Conservation (phyloP, 1,140 invertebrate species). For the Tetramorium alpestre region DNA sequence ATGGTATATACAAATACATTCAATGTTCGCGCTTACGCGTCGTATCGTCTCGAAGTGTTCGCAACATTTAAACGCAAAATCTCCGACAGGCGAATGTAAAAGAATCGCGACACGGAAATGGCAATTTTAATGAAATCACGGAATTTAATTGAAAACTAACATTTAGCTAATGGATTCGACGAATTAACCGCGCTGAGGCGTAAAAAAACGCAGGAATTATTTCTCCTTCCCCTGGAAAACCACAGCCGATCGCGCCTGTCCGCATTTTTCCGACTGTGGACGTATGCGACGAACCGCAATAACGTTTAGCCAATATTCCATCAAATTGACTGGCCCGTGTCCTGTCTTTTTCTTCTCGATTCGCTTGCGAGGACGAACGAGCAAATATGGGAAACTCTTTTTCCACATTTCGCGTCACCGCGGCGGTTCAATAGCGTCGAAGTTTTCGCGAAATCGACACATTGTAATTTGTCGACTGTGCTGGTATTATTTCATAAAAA, state of each 20-base stretch:
- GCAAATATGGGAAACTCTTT: conserved; percentile 28
- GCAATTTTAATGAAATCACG: conserved; percentile 44
- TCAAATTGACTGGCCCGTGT: conserved; percentile 48
- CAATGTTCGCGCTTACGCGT: neutral
- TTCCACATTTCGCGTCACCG: conserved; percentile 24
- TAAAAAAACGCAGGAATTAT: conserved; percentile 54
- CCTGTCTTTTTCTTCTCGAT: conserved; percentile 27
- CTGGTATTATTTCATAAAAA: neutral
- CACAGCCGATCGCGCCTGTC: conserved; percentile 2
- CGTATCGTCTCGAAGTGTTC: neutral
- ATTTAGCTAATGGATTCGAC: conserved; percentile 56
- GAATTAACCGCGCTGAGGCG: conserved; percentile 52
- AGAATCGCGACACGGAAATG: neutral
- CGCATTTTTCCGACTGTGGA: conserved; percentile 57
- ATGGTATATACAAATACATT: neutral
- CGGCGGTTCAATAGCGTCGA: conserved; percentile 9
- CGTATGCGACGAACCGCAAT: conserved; percentile 69
- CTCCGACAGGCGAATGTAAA: neutral
- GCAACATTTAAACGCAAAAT: neutral
- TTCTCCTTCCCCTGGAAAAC: conserved; percentile 47
- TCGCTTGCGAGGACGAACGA: conserved; percentile 6
- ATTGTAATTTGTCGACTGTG: conserved; percentile 29
- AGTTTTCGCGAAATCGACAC: conserved; percentile 24
- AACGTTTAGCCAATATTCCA: conserved; percentile 71
- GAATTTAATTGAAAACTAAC: conserved; percentile 59